Conservation (phyloP, 2,888 invertebrate species). For the Ectemnius continuus region DNA sequence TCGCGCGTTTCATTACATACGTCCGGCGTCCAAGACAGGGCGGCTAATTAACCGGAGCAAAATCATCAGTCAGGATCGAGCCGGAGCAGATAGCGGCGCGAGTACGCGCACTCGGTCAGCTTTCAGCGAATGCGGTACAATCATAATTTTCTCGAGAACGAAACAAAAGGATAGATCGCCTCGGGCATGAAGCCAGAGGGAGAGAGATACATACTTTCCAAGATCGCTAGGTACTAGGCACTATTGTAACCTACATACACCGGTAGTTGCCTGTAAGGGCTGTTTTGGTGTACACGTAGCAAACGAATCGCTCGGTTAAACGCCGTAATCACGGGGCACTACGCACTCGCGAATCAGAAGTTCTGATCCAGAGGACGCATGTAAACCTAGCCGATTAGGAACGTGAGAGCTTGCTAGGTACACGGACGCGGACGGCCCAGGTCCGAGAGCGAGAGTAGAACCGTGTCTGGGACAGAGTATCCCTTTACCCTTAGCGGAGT, state of each 20-base stretch:
- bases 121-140: not conserved
- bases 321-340: slow-evolving; percentile 65
- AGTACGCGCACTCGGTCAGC: not conserved
- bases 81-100: not conserved
- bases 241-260: not conserved
- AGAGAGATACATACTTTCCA: not conserved
- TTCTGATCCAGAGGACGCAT: slow-evolving; percentile 51
- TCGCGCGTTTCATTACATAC: slow-evolving; percentile 6
- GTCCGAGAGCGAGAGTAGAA: slow-evolving; percentile 24
- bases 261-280: not conserved
- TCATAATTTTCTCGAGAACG: slow-evolving; percentile 9
- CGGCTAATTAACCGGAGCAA: slow-evolving; percentile 14
- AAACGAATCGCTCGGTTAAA: slow-evolving; percentile 66
- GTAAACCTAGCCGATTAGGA: slow-evolving; percentile 60
- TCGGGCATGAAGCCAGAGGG: not conserved
- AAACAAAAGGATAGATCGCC: slow-evolving; percentile 26
- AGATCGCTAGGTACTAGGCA: not conserved
- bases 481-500: no score
- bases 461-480: not conserved
- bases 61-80: slow-evolving; percentile 19
- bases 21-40: not conserved
- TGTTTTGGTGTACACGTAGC: slow-evolving; percentile 48
- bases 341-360: slow-evolving; percentile 57
- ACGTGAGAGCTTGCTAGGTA: slow-evolving; percentile 51
- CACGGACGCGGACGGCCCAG: slow-evolving; percentile 41